phyloP scores from a whole-genome alignment of 1,140 invertebrate species.

The Coboldia fuscipes region DNA sequence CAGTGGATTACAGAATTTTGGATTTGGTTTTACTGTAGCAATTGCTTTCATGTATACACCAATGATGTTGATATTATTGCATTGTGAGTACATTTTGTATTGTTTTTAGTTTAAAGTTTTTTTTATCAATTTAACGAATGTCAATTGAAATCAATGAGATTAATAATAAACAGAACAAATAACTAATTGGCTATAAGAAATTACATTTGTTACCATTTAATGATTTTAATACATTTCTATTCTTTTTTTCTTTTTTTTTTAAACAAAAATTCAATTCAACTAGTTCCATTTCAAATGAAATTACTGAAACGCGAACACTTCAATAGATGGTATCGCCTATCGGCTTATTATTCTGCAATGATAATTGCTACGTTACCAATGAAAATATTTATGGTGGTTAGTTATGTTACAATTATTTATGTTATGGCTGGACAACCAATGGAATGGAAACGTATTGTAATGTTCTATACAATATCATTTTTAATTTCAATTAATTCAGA shows the following conservation, averaged over 20 bases:
- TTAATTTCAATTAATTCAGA: slow-evolving; percentile 50
- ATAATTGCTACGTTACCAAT: slow-evolving; percentile 47
- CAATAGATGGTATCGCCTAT: slow-evolving; percentile 82
- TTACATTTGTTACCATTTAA: too few species aligned
- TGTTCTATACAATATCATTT: slow-evolving; percentile 43
- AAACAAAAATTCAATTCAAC: too few species aligned
- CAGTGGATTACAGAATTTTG: slow-evolving; percentile 61
- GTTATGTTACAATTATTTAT: slow-evolving; percentile 68
- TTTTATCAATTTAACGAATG: slow-evolving; percentile 1
- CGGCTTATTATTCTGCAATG: slow-evolving; percentile 73
- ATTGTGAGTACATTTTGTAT: slow-evolving; percentile 35
- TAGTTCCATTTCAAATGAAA: slow-evolving; percentile 75
- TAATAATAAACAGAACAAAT: too few species aligned
- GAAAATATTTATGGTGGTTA: slow-evolving; percentile 46
- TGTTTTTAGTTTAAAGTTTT: background rate
- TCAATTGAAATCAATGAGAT: too few species aligned
- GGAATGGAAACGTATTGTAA: slow-evolving; percentile 45
- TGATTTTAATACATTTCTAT: too few species aligned
- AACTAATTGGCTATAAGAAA: too few species aligned
- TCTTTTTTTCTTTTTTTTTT: slow-evolving; percentile 13
- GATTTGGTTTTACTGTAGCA: slow-evolving; percentile 53
- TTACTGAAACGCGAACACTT: slow-evolving; percentile 77
- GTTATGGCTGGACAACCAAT: slow-evolving; percentile 68
- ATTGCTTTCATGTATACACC: slow-evolving; percentile 59
- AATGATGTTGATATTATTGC: slow-evolving; percentile 52